Evolutionary conservation across 2,888 invertebrate species (phyloP).

Genomic region (Acrocera orbiculus): DNA sequence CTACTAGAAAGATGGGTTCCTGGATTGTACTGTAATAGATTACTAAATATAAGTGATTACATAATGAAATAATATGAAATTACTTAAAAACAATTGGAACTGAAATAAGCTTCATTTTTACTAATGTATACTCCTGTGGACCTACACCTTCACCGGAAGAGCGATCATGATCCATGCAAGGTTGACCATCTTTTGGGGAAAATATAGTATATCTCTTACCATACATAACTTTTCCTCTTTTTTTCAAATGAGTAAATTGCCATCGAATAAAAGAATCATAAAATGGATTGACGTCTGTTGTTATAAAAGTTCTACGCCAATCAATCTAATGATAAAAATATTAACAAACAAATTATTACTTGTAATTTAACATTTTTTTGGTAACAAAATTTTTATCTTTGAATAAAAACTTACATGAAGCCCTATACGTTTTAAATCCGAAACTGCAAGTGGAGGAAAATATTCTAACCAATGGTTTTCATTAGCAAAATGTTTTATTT

Average conservation of each 20-base stretch:
- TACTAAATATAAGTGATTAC: slow-evolving; percentile 1
- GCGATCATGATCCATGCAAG: slow-evolving; percentile 99
- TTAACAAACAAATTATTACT: no score
- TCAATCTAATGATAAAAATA: slow-evolving; percentile 48
- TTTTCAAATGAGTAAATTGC: slow-evolving; percentile 80
- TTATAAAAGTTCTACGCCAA: slow-evolving; percentile 96
- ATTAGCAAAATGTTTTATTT: slow-evolving; percentile 83
- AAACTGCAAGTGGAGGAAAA: slow-evolving; percentile 79
- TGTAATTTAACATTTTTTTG: no score
- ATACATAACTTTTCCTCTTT: slow-evolving; percentile 79
- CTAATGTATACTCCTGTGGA: slow-evolving; percentile 92
- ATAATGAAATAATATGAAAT: slow-evolving; percentile 13
- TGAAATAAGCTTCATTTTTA: slow-evolving; percentile 74
- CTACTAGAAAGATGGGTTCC: slow-evolving; percentile 46
- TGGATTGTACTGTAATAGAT: slow-evolving; percentile 17
- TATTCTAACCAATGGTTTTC: slow-evolving; percentile 88
- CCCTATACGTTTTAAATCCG: slow-evolving; percentile 79
- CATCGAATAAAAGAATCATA: slow-evolving; percentile 95
- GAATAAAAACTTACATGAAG: slow-evolving; percentile 48
- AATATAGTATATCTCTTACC: slow-evolving; percentile 95
- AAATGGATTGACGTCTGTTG: slow-evolving; percentile 94
- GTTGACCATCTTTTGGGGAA: slow-evolving; percentile 91
- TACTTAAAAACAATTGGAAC: slow-evolving; percentile 42
- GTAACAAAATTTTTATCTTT: not conserved
- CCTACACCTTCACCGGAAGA: slow-evolving; percentile 93